Percentiles rank a stretch among this genome's conserved stretches.
These are phyloP conservation scores for Metallyticus violacea DNA, from an alignment of 2,888 invertebrate genomes.

Conservation along the genomic window DNA sequence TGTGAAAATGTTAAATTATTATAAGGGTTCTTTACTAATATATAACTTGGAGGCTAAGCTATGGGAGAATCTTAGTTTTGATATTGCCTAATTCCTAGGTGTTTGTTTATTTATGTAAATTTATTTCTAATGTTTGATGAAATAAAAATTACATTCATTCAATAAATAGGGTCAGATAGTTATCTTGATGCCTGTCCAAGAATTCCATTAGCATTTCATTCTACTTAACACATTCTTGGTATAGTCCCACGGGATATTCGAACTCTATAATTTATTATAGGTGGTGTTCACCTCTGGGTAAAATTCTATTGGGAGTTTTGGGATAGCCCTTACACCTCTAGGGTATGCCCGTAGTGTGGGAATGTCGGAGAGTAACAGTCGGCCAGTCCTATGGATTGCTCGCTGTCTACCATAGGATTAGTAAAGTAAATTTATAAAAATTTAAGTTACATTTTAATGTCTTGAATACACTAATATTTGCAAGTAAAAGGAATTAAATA, in stretches of 20 bases:
- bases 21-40: no score
- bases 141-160: no score
- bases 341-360: background rate
- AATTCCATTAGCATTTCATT: background rate
- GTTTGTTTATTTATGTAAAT: no score
- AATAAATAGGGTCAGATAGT: no score
- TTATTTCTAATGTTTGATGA: no score
- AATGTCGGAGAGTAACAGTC: background rate
- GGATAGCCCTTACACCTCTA: background rate
- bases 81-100: no score
- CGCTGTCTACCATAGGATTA: background rate
- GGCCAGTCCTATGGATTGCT: background rate
- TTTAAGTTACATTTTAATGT: no score
- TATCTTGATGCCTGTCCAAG: background rate
- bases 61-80: no score
- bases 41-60: no score
- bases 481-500: no score
- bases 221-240: background rate
- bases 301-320: background rate
- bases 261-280: background rate
- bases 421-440: background rate
- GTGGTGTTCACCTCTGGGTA: background rate
- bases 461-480: no score
- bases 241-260: background rate
- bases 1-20: no score